phyloP scores from a whole-genome alignment of 2,797 vertebrate species.

The Cyprinodon diabolis region DNA sequence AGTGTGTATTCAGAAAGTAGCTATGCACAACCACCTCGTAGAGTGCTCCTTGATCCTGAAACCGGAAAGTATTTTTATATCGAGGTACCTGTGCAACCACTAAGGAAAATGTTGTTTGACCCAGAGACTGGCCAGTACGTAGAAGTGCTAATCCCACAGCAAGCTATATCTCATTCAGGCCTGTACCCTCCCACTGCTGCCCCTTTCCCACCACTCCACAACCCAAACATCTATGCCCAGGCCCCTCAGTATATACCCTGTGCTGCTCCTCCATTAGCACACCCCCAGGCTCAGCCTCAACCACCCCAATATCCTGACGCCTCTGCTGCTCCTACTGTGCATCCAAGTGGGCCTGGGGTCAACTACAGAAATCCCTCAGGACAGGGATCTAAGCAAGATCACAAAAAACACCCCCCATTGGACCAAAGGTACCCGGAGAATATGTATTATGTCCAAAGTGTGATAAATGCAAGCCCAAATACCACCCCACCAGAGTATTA shows the following conservation, averaged over 20 bases:
- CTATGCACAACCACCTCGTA: conserved; percentile 76
- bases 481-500: conserved; percentile 81
- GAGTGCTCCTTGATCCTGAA: conserved; percentile 91
- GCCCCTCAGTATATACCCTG: conserved; percentile 84
- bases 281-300: conserved; percentile 76
- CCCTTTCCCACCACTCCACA: conserved; percentile 80
- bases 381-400: conserved; percentile 78
- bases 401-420: conserved; percentile 77
- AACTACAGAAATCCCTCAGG: conserved; percentile 72
- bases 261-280: conserved; percentile 76
- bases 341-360: conserved; percentile 69
- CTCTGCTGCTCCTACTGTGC: conserved; percentile 67
- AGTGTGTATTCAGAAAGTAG: conserved; percentile 80
- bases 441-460: conserved; percentile 91
- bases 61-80: conserved; percentile 94
- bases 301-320: conserved; percentile 78
- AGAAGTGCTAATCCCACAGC: conserved; percentile 91
- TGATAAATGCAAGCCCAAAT: conserved; percentile 87
- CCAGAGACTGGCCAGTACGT: conserved; percentile 95
- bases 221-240: conserved; percentile 81
- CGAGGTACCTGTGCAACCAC: conserved; percentile 88
- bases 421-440: conserved; percentile 89
- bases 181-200: conserved; percentile 85
- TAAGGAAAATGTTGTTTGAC: conserved; percentile 91
- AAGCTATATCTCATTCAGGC: conserved; percentile 81